Base-by-base conservation (phyloP, 2,113 vertebrate species). In the Rostratula benghalensis region DNA sequence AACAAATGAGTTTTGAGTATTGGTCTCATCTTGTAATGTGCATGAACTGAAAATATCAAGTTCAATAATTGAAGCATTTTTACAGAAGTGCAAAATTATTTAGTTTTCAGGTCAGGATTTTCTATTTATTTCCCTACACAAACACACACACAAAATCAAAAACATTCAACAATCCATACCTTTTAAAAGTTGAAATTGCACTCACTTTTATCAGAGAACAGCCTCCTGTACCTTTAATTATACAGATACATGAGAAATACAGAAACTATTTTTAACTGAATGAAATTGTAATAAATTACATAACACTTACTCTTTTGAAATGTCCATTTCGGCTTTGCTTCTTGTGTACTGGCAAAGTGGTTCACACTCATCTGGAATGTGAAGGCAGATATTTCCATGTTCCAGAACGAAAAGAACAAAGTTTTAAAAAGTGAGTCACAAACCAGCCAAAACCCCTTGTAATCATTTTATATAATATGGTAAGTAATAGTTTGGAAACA, bases 281-380 rank as follows among this genome's bases (percentile, higher is more conserved):
- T 56, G 56, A 83, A 89, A 89, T 3, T 39, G 8, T 57, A 75
- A 45, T 87, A 60, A 68, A 81, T 69, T 21, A 78, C 25, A 3
- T 60, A 96, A 95, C 25, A 92, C 97, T 96, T 98, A 96, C 98
- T 88, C 93, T 92, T 96, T 94, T 48, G 93, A 97, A 43, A 74
- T 71, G 68, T 93, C 83, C 84, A 77, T 80, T 94, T 89, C 92
- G 68, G 91, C 64, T 81, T 88, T 97, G 50, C 50, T 95, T 87
- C 89, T 56, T 92, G 85, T 64, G 61, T 96, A 90, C 59, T 95
- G 96, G 79, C 76, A 57, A 69, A 83, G 68, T 60, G 79, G 51
- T 48, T 95, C 90, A 94, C 25, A 41, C 28, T 76, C 77, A 45
- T 87, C 83, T 90, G 74, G 51, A 94, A 90, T 94, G 85, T 78